phyloP scores from a whole-genome alignment of 2,888 invertebrate genomes.

The Hybos culiciformis region DNA sequence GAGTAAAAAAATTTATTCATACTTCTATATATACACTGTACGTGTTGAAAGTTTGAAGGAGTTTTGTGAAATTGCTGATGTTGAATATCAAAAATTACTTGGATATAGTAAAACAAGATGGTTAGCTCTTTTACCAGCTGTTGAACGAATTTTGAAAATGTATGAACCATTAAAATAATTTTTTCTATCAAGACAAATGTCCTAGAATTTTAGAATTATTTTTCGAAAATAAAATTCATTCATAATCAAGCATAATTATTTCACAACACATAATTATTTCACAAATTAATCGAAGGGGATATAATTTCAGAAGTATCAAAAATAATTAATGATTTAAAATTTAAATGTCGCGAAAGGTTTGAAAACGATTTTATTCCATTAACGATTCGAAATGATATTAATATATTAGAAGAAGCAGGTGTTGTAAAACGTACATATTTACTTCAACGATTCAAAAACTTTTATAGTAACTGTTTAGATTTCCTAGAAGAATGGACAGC shows the following conservation, averaged over 20 bases:
- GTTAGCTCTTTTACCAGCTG: constrained; percentile 5
- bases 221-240: constrained; percentile 7
- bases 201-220: constrained; percentile 4
- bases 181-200: constrained; percentile 6
- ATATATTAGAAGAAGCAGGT: not conserved
- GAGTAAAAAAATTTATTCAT: too few relatives aligned
- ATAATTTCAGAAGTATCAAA: constrained; percentile 9
- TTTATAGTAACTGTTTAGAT: not conserved
- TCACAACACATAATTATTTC: constrained; percentile 6
- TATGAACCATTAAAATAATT: constrained; percentile 4
- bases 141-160: constrained; percentile 5
- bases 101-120: constrained; percentile 8
- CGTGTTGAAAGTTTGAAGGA: constrained; percentile 2
- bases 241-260: constrained; percentile 5
- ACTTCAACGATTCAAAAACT: not conserved
- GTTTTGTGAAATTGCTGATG: constrained; percentile 4
- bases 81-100: constrained; percentile 7
- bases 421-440: not conserved
- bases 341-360: not conserved
- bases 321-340: constrained; percentile 7
- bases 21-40: constrained; percentile 2
- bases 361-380: constrained; percentile 2
- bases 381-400: not conserved
- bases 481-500: not conserved
- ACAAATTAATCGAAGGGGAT: constrained; percentile 5